phyloP scores from a whole-genome alignment of 2,888 invertebrate species.

The Torymus texanus region DNA sequence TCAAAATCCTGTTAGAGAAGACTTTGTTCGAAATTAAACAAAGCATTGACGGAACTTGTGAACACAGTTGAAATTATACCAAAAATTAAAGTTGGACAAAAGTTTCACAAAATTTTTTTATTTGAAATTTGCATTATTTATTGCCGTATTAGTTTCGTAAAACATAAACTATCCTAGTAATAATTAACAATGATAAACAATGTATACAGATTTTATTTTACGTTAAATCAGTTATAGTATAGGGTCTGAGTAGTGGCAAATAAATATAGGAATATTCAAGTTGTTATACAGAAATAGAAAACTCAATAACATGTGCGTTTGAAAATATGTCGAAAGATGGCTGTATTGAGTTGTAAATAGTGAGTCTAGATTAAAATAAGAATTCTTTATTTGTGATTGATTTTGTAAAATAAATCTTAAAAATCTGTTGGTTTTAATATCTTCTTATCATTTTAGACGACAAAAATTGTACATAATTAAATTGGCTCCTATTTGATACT shows the following conservation, averaged over 20 bases:
- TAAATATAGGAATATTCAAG: neutral
- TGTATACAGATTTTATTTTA: constrained; percentile 28
- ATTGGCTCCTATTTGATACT: constrained; percentile 60
- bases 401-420: neutral
- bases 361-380: constrained; percentile 2
- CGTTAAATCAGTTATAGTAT: constrained; percentile 20
- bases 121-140: constrained; percentile 16
- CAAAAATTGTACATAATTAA: constrained; percentile 23
- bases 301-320: neutral
- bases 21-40: neutral
- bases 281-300: neutral
- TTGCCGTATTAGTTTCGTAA: neutral
- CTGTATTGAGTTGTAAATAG: constrained; percentile 29
- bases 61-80: constrained; percentile 1
- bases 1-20: constrained; percentile 1
- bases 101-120: constrained; percentile 8
- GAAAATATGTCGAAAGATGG: neutral
- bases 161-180: neutral
- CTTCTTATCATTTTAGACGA: neutral
- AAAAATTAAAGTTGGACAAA: constrained; percentile 7
- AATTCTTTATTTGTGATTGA: constrained; percentile 9
- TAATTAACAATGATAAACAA: constrained; percentile 1
- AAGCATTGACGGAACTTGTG: neutral
- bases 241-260: neutral
- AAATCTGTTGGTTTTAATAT: constrained; percentile 6